These are phyloP conservation scores for Carduelis carduelis DNA, from an alignment of 2,797 vertebrate species.

Conservation along the genomic window DNA sequence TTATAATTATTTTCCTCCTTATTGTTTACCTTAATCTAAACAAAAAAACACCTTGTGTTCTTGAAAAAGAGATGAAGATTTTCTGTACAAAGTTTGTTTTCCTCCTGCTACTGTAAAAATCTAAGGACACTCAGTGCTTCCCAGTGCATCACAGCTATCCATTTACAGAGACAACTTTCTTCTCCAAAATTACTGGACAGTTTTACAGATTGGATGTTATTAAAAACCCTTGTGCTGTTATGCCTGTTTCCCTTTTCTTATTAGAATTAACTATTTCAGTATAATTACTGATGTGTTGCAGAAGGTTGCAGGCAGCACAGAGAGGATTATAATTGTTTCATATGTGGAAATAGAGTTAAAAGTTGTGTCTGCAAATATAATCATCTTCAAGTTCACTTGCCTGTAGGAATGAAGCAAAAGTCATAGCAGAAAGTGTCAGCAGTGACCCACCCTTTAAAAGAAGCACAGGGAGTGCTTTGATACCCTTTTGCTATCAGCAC, in stretches of 20 bases:
- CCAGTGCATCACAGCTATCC: not conserved
- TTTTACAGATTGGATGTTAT: not conserved
- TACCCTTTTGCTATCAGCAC: not conserved
- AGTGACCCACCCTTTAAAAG: slow-evolving; percentile 36
- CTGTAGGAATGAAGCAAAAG: slow-evolving; percentile 4
- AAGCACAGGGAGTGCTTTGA: slow-evolving; percentile 26
- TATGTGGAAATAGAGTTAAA: not conserved
- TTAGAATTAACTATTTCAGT: not conserved
- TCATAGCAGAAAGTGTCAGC: slow-evolving; percentile 4
- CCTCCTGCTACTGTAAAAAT: not conserved
- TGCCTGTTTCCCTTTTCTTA: not conserved
- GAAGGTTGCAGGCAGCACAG: not conserved
- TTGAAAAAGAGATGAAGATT: not conserved
- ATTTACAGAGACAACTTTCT: not conserved
- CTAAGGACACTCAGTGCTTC: not conserved
- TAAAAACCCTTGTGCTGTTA: not conserved
- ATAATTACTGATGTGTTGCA: not conserved
- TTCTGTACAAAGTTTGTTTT: not conserved
- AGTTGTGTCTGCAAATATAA: not conserved
- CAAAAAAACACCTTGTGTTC: not conserved
- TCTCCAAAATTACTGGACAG: not conserved
- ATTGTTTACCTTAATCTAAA: not conserved
- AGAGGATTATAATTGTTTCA: not conserved
- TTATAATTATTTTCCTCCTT: not conserved
- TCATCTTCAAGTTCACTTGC: not conserved